phyloP scores from a whole-genome alignment of 1,140 invertebrate genomes.

The Drosophila oshimai region DNA sequence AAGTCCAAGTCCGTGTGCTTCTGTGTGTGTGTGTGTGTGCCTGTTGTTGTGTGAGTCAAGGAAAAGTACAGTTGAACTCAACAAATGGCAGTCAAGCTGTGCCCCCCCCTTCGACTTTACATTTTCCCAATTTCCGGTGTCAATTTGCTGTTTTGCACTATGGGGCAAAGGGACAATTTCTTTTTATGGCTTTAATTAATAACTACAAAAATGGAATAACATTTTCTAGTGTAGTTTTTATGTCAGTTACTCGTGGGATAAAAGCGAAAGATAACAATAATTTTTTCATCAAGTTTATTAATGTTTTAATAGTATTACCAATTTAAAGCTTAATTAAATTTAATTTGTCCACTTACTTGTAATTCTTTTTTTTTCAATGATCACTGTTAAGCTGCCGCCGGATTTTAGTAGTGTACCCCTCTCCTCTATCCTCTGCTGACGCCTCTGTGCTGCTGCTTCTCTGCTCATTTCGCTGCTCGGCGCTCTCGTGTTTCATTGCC shows the following conservation, averaged over 20 bases:
- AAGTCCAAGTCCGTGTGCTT: neutral
- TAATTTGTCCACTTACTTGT: no score
- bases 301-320: no score
- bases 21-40: constrained; percentile 1
- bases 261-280: no score
- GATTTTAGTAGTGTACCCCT: neutral
- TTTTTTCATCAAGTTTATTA: no score
- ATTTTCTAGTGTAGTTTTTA: no score
- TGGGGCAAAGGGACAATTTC: neutral
- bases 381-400: no score
- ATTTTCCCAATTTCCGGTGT: constrained; percentile 34
- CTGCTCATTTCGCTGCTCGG: constrained; percentile 42
- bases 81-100: constrained; percentile 51
- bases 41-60: constrained; percentile 5
- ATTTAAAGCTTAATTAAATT: no score
- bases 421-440: neutral
- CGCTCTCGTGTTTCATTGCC: constrained; percentile 73
- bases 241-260: no score
- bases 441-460: neutral
- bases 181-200: constrained; percentile 20
- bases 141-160: constrained; percentile 26
- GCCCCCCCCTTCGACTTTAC: constrained; percentile 1
- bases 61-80: constrained; percentile 67
- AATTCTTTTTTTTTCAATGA: neutral
- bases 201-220: neutral